Conservation (phyloP, 2,888 invertebrate genomes). For the Troilus luridus region DNA sequence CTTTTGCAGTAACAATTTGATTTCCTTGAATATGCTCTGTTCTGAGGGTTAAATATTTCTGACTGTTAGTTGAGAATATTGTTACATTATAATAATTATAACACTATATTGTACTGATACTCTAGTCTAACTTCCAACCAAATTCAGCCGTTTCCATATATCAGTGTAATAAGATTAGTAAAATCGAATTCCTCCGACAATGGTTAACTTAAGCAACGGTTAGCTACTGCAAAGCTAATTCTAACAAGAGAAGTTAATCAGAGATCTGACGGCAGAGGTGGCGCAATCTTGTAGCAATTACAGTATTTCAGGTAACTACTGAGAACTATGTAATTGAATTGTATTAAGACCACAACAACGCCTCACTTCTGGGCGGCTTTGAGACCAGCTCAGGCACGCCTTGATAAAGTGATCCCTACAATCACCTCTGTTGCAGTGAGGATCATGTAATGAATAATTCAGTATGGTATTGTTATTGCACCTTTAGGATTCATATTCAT, state of each 20-base stretch:
- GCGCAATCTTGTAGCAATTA: slow-evolving; percentile 16
- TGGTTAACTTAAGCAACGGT: not conserved
- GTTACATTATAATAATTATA: too few species aligned
- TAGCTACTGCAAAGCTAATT: not conserved
- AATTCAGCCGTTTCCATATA: too few species aligned
- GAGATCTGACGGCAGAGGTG: not conserved
- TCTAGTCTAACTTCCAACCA: too few species aligned
- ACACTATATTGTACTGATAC: too few species aligned
- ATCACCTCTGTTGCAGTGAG: not conserved
- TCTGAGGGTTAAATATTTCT: too few species aligned
- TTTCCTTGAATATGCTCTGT: too few species aligned
- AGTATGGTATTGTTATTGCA: not conserved
- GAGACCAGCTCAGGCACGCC: not conserved
- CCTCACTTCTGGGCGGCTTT: not conserved
- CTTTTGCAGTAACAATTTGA: too few species aligned
- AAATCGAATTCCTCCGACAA: not conserved
- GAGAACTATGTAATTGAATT: slow-evolving; percentile 38
- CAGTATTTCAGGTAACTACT: slow-evolving; percentile 21
- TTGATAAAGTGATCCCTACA: not conserved
- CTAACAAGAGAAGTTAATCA: slow-evolving; percentile 31
- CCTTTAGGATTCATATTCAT: not conserved
- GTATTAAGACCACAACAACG: slow-evolving; percentile 6
- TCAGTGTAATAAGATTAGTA: too few species aligned
- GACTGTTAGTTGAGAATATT: too few species aligned
- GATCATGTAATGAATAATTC: not conserved